phyloP scores from a whole-genome alignment of 2,113 vertebrate species.

The Buteo buteo region DNA sequence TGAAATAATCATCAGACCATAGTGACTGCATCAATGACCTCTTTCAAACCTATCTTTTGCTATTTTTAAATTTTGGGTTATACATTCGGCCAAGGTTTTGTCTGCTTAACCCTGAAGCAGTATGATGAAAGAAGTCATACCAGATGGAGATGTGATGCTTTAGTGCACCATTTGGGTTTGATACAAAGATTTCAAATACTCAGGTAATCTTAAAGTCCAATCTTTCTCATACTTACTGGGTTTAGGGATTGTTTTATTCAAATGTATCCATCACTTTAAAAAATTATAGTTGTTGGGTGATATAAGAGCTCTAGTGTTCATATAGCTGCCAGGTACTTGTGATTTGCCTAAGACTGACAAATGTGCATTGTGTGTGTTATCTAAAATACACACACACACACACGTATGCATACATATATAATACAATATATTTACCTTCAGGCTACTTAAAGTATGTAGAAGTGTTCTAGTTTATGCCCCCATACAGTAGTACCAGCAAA shows the following conservation, averaged over 20 bases:
- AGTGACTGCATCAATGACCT: not conserved
- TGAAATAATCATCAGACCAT: not conserved
- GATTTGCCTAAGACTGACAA: not conserved
- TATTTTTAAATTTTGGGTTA: not conserved
- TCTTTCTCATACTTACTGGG: not conserved
- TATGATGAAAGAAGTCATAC: not conserved
- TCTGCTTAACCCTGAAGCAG: not conserved
- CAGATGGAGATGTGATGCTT: not conserved
- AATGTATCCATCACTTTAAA: not conserved
- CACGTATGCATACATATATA: not conserved
- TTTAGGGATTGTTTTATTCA: not conserved
- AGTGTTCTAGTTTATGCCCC: not conserved
- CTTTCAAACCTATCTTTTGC: not conserved
- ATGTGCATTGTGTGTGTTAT: not conserved
- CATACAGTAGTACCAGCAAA: not conserved
- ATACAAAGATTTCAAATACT: not conserved
- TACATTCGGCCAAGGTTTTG: not conserved
- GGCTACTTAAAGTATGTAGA: not conserved
- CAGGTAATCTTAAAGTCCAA: not conserved
- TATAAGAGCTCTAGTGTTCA: not conserved
- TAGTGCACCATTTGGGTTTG: not conserved
- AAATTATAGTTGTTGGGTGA: not conserved
- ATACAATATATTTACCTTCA: not conserved
- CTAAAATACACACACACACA: not conserved
- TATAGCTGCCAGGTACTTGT: not conserved